Evolutionary conservation across 2,888 invertebrate genomes (phyloP).

Genomic region (Microchrysa polita): DNA sequence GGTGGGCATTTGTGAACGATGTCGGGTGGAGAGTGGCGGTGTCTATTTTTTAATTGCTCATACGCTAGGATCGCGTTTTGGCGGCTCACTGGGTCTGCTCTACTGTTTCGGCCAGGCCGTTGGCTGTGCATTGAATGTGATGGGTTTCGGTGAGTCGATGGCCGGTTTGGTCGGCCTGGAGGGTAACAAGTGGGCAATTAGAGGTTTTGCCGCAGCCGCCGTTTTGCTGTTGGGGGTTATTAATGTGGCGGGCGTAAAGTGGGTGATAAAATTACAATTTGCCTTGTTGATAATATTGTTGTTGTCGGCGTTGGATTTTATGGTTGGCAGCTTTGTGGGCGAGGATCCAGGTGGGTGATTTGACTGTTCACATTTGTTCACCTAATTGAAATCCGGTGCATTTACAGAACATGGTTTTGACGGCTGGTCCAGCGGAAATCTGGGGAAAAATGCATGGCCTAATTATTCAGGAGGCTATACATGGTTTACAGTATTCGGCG

Average conservation of each 20-base stretch:
- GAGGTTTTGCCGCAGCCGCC: constrained; percentile 88
- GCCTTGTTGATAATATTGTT: constrained; percentile 84
- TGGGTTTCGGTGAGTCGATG: constrained; percentile 96
- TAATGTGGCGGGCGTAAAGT: constrained; percentile 96
- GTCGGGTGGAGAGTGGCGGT: constrained; percentile 95
- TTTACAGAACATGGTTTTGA: constrained; percentile 79
- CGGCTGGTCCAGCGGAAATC: constrained; percentile 84
- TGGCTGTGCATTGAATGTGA: constrained; percentile 93
- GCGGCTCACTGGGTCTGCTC: constrained; percentile 90
- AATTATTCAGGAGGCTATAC: constrained; percentile 81
- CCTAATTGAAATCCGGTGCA: constrained; percentile 15
- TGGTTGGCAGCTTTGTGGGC: constrained; percentile 90
- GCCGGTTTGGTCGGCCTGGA: constrained; percentile 81
- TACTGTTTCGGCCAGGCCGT: constrained; percentile 98
- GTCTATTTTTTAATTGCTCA: constrained; percentile 96
- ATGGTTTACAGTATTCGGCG: constrained; percentile 97
- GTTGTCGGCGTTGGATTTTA: constrained; percentile 90
- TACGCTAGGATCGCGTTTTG: constrained; percentile 91
- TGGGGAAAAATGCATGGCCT: constrained; percentile 83
- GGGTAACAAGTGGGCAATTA: constrained; percentile 80
- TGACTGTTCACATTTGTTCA: neutral
- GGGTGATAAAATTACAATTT: constrained; percentile 97
- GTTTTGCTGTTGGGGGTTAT: constrained; percentile 87
- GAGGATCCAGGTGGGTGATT: constrained; percentile 73
- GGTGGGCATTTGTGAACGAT: constrained; percentile 95